phyloP scores from a whole-genome alignment of 2,888 invertebrate species.

The Drosophila anomalata region DNA sequence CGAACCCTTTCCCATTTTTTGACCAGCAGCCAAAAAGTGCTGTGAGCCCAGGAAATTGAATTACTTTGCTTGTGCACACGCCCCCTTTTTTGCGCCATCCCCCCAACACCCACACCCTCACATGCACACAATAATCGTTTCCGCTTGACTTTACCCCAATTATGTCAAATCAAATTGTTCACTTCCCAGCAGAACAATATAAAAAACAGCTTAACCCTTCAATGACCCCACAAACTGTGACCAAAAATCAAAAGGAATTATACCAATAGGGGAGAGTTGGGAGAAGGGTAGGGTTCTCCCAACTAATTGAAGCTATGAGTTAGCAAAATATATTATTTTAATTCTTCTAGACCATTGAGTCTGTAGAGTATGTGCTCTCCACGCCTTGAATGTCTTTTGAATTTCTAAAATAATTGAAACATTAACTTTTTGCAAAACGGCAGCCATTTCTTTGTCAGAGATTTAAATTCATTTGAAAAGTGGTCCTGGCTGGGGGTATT shows the following conservation, averaged over 20 bases:
- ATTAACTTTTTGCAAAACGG: conserved; percentile 73
- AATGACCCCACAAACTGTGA: conserved; percentile 33
- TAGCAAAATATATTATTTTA: not conserved
- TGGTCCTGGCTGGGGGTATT: not conserved
- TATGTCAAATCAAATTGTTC: conserved; percentile 70
- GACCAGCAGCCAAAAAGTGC: conserved; percentile 35
- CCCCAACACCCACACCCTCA: conserved; percentile 4
- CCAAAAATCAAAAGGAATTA: conserved; percentile 43
- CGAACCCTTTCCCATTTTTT: conserved; percentile 38
- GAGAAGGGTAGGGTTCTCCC: not conserved
- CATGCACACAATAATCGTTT: conserved; percentile 65
- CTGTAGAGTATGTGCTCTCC: not conserved
- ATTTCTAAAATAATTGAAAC: conserved; percentile 70
- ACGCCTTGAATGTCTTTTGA: conserved; percentile 1
- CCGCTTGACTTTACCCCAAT: conserved; percentile 75
- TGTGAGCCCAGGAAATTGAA: conserved; percentile 65
- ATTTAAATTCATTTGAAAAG: conserved; percentile 75
- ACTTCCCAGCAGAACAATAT: conserved; percentile 38
- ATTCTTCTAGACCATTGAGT: not conserved
- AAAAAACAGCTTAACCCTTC: conserved; percentile 17
- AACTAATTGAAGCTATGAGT: not conserved
- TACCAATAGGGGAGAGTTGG: conserved; percentile 39
- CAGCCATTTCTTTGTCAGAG: conserved; percentile 68
- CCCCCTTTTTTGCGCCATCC: conserved; percentile 14
- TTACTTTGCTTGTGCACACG: conserved; percentile 51